phyloP scores from a whole-genome alignment of 1,140 invertebrate genomes.

The Potamilus streckersoni region DNA sequence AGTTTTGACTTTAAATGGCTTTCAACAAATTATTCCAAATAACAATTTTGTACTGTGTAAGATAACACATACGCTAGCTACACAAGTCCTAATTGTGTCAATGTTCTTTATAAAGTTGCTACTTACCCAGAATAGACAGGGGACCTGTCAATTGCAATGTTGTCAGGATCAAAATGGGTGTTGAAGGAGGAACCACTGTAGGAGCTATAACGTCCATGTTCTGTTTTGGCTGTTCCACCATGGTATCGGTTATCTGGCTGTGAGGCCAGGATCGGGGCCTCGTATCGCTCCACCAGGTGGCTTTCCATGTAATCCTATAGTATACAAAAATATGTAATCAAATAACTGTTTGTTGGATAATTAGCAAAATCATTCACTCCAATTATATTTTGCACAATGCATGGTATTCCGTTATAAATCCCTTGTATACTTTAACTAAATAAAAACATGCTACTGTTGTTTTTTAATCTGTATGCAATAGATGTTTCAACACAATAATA shows the following conservation, averaged over 20 bases:
- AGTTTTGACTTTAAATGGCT: no score
- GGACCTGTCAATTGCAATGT: constrained; percentile 85
- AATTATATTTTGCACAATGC: no score
- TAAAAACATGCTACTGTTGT: no score
- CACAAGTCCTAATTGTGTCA: no score
- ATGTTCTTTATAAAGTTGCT: not conserved
- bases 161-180: constrained; percentile 81
- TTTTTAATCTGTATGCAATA: no score
- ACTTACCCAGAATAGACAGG: constrained; percentile 88
- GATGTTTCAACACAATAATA: no score
- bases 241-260: constrained; percentile 45
- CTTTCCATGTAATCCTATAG: constrained; percentile 61
- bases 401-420: no score
- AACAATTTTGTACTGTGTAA: no score
- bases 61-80: no score
- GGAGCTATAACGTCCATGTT: constrained; percentile 49
- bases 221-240: constrained; percentile 38
- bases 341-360: not conserved
- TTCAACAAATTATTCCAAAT: no score
- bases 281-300: constrained; percentile 37
- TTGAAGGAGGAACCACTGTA: constrained; percentile 69
- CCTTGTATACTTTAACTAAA: no score
- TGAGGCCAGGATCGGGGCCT: constrained; percentile 55
- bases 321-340: not conserved
- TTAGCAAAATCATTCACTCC: not conserved